Conservation (phyloP, 2,888 invertebrate species). For the Mylabris sibirica region DNA sequence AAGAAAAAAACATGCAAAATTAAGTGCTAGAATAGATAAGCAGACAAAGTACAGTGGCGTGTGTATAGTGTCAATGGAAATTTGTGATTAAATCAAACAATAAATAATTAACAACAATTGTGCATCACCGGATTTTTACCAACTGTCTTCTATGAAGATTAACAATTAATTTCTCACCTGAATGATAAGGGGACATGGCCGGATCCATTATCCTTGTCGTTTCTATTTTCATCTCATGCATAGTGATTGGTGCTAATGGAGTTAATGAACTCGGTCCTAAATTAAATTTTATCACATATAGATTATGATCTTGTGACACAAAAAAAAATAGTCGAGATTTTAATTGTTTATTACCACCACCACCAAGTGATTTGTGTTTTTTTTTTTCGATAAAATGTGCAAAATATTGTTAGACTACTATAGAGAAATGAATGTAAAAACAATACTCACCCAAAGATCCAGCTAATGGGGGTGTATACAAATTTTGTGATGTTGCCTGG, state of each 20-base stretch:
- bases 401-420: neutral
- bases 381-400: neutral
- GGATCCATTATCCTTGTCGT: constrained; percentile 69
- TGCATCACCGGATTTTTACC: constrained; percentile 21
- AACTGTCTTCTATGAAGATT: neutral
- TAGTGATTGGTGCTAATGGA: constrained; percentile 76
- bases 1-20: constrained; percentile 45
- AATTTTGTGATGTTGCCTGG: constrained; percentile 73
- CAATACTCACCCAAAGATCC: constrained; percentile 70
- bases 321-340: neutral
- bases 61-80: neutral
- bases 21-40: constrained; percentile 41
- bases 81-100: constrained; percentile 17
- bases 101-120: constrained; percentile 20
- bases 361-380: constrained; percentile 19
- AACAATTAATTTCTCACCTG: constrained; percentile 65
- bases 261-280: constrained; percentile 71
- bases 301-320: neutral
- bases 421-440: neutral
- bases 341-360: constrained; percentile 36
- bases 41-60: constrained; percentile 52
- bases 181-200: constrained; percentile 73
- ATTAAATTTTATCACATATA: constrained; percentile 36
- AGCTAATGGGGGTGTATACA: constrained; percentile 82
- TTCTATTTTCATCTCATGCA: constrained; percentile 79